Percentiles rank a stretch among this genome's conserved stretches.
Conservation (phyloP, 2,113 vertebrate genomes). For the Lepisosteus oculatus region DNA sequence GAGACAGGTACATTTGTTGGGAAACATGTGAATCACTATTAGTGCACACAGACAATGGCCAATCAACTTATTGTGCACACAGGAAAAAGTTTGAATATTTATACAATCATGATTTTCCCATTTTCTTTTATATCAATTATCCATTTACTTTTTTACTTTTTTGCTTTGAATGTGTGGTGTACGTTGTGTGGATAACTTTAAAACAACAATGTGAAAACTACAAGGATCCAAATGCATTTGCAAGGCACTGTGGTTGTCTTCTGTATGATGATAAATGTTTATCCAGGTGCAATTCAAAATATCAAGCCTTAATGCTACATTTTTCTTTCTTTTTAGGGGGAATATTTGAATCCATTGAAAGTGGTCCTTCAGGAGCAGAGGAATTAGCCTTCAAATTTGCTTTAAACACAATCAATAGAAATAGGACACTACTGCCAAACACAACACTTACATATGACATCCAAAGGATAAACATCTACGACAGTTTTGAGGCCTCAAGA, state of each 20-base stretch:
- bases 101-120: too few relatives aligned
- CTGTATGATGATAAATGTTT: neutral
- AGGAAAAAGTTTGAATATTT: too few relatives aligned
- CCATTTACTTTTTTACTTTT: too few relatives aligned
- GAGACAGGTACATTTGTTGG: too few relatives aligned
- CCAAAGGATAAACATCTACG: slow-evolving; percentile 98
- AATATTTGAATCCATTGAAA: slow-evolving; percentile 97
- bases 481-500: slow-evolving; percentile 98
- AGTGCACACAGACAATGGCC: too few relatives aligned
- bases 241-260: neutral
- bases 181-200: too few relatives aligned
- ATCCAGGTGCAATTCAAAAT: neutral
- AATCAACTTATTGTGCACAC: too few relatives aligned
- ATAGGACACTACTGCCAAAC: slow-evolving; percentile 96
- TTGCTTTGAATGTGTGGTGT: too few relatives aligned
- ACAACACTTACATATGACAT: slow-evolving; percentile 97
- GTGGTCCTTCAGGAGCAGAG: slow-evolving; percentile 92
- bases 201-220: too few relatives aligned
- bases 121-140: too few relatives aligned
- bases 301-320: neutral
- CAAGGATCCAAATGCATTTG: too few relatives aligned
- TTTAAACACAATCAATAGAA: slow-evolving; percentile 99
- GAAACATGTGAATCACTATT: too few relatives aligned
- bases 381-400: slow-evolving; percentile 98
- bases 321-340: slow-evolving; percentile 69